These are phyloP conservation scores for Acyrthosiphon pisum DNA, from an alignment of 1,140 invertebrate genomes.

Conservation along the genomic window DNA sequence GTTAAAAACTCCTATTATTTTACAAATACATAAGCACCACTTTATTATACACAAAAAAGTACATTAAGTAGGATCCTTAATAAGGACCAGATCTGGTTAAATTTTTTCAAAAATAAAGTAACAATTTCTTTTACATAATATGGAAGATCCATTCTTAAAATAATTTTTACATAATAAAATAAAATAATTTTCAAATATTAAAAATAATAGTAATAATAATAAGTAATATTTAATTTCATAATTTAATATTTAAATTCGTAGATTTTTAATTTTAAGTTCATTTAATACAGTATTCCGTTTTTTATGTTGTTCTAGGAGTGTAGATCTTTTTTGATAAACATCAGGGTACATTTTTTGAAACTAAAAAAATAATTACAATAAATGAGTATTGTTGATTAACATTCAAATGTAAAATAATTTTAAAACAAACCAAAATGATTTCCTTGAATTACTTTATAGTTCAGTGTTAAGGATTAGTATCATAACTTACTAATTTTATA, in stretches of 20 bases:
- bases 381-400: neutral
- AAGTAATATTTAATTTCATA: neutral
- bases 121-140: neutral
- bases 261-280: slow-evolving; percentile 16
- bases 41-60: slow-evolving; percentile 1
- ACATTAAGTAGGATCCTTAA: neutral
- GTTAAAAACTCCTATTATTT: neutral
- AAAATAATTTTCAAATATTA: neutral
- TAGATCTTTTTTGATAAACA: slow-evolving; percentile 10
- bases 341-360: slow-evolving; percentile 50
- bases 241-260: slow-evolving; percentile 4
- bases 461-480: neutral
- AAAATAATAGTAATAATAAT: neutral
- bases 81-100: too few species aligned
- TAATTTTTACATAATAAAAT: neutral
- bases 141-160: neutral
- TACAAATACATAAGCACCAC: neutral
- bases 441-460: too few species aligned
- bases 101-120: neutral
- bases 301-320: neutral
- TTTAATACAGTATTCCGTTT: neutral
- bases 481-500: slow-evolving; percentile 41
- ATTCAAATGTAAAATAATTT: neutral
- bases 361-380: neutral
- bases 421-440: too few species aligned